A percentile compares a stretch with the other conserved stretches of the same genome.
phyloP scores from a whole-genome alignment of 1,140 invertebrate genomes.

The Ganaspis sp. region DNA sequence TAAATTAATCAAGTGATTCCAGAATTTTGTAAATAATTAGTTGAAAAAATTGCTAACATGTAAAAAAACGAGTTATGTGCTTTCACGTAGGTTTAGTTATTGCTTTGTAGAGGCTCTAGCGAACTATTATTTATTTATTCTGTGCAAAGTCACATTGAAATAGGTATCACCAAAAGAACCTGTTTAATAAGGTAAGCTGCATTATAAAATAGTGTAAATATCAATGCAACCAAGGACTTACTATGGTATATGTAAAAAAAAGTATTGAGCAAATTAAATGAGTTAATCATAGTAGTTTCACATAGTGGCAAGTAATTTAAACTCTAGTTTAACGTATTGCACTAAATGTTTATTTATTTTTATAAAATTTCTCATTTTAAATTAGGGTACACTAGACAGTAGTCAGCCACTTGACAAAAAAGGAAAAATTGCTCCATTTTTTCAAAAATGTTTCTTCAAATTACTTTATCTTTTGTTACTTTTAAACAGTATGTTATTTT shows the following conservation, averaged over 20 bases:
- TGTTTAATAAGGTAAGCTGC: neutral
- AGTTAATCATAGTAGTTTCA: no score
- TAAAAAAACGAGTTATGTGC: neutral
- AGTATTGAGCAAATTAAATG: no score
- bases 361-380: no score
- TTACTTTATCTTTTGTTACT: no score
- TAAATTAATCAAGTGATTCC: neutral
- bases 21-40: neutral
- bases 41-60: neutral
- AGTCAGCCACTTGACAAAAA: no score
- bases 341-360: no score
- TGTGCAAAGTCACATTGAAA: constrained; percentile 16
- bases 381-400: no score
- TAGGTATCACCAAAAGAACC: neutral
- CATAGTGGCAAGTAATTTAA: no score
- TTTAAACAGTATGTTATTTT: no score
- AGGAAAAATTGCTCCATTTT: no score
- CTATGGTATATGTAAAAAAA: neutral
- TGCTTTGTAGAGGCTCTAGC: neutral
- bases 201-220: neutral
- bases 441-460: no score
- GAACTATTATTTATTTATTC: constrained; percentile 2
- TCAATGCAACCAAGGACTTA: neutral
- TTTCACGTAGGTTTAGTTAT: neutral
- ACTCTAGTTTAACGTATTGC: no score